A percentile compares a stretch with the other conserved stretches of the same genome.
phyloP scores from a whole-genome alignment of 2,888 invertebrate species.

The Drosophila anceps region DNA sequence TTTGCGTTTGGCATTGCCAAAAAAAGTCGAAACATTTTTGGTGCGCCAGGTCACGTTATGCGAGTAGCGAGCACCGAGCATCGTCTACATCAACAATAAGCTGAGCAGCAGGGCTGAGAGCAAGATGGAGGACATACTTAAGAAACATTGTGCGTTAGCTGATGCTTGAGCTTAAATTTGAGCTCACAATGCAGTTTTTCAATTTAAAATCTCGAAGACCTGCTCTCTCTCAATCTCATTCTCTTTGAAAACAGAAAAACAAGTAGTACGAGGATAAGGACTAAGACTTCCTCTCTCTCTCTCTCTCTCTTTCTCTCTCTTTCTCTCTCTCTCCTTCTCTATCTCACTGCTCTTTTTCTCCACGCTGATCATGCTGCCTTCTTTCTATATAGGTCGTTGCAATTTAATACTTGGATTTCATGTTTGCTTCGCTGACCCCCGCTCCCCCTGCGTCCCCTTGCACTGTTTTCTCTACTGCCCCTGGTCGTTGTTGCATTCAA shows the following conservation, averaged over 20 bases:
- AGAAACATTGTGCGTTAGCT: constrained; percentile 32
- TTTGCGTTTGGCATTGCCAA: constrained; percentile 45
- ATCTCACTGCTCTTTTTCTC: constrained; percentile 1
- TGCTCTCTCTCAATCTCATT: neutral
- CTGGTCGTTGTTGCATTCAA: constrained; percentile 33
- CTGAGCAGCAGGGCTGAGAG: neutral
- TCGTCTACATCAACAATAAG: constrained; percentile 18
- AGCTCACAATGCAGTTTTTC: constrained; percentile 47
- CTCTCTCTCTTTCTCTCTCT: neutral
- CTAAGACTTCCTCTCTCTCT: neutral
- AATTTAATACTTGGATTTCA: constrained; percentile 80
- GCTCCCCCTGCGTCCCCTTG: no score
- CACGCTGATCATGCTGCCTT: constrained; percentile 31
- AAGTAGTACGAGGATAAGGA: constrained; percentile 22
- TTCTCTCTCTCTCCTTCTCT: neutral
- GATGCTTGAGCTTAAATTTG: constrained; percentile 3
- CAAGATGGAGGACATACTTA: neutral
- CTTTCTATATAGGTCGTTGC: constrained; percentile 85
- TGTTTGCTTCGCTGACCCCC: constrained; percentile 32
- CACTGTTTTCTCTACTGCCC: constrained; percentile 1
- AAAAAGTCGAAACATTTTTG: constrained; percentile 39
- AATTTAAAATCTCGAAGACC: constrained; percentile 10
- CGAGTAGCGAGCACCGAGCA: constrained; percentile 12
- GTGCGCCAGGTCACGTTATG: constrained; percentile 58
- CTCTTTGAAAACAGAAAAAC: constrained; percentile 17